phyloP scores from a whole-genome alignment of 2,888 invertebrate genomes.

The Dromius quadrimaculatus region DNA sequence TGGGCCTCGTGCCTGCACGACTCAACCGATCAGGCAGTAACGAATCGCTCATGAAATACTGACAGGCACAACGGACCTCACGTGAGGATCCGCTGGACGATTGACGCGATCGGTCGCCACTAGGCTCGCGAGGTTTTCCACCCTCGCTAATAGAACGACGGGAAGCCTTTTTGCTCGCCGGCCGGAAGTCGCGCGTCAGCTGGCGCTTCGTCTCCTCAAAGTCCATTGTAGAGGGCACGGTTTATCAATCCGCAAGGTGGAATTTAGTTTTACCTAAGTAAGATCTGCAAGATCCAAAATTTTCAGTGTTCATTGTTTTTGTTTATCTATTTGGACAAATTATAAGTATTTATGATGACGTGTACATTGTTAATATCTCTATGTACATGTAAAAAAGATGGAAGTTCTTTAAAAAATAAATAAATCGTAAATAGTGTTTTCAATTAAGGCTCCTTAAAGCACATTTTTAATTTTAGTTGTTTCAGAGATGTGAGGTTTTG shows the following conservation, averaged over 20 bases:
- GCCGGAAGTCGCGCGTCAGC: conserved; percentile 54
- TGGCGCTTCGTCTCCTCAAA: conserved; percentile 54
- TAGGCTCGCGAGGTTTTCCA: conserved; percentile 71
- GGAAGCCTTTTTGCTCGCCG: conserved; percentile 26
- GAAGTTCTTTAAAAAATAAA: no score
- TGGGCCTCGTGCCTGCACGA: conserved; percentile 70
- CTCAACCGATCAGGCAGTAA: conserved; percentile 81
- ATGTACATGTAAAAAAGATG: no score
- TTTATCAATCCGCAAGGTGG: conserved; percentile 3
- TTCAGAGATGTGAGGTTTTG: no score
- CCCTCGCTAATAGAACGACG: conserved; percentile 78
- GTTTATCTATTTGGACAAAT: no score
- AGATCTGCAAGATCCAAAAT: background rate
- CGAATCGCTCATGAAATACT: conserved; percentile 86
- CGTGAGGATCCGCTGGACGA: conserved; percentile 76
- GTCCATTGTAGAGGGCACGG: conserved; percentile 49
- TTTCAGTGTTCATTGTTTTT: no score
- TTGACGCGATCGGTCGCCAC: conserved; percentile 77
- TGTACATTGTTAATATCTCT: no score
- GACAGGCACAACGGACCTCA: conserved; percentile 88
- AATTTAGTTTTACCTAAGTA: conserved; percentile 50
- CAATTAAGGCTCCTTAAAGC: no score
- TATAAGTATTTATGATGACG: no score
- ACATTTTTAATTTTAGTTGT: no score
- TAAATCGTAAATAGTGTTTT: no score